Conservation (phyloP, 1,140 invertebrate species). For the Drosophila jambulina region DNA sequence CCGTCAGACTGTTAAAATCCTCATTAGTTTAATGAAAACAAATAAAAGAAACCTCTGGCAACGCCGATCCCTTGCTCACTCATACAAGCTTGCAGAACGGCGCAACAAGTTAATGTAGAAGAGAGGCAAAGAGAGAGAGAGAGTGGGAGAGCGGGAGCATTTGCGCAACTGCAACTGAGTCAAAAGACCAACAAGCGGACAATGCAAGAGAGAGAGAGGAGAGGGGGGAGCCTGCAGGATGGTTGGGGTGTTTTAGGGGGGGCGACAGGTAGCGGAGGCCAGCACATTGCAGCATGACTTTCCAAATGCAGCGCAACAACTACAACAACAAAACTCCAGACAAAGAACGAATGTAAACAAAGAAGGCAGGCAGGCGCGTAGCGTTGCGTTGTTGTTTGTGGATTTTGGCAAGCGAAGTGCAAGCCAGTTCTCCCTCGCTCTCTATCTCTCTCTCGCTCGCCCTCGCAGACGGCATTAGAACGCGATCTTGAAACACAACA, state of each 20-base stretch:
- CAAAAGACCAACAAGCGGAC: conserved; percentile 21
- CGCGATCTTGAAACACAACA: conserved; percentile 59
- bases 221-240: conserved; percentile 4
- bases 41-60: conserved; percentile 19
- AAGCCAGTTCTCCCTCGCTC: conserved; percentile 22
- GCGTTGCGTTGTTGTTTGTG: conserved; percentile 19
- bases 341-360: conserved; percentile 65
- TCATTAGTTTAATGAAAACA: conserved; percentile 7
- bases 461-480: conserved; percentile 46
- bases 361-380: conserved; percentile 19
- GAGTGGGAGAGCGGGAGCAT: conserved; percentile 19
- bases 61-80: conserved; percentile 6
- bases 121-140: background rate
- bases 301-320: conserved; percentile 28
- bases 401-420: conserved; percentile 50
- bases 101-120: conserved; percentile 40
- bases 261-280: background rate
- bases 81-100: background rate
- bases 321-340: conserved; percentile 45
- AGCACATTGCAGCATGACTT: conserved; percentile 39
- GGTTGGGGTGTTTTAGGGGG: background rate
- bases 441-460: conserved; percentile 21
- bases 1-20: background rate
- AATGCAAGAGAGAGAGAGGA: conserved; percentile 1
- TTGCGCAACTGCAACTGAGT: conserved; percentile 58